Evolutionary conservation across 2,888 invertebrate genomes (phyloP).

Genomic region (Noctua janthe): DNA sequence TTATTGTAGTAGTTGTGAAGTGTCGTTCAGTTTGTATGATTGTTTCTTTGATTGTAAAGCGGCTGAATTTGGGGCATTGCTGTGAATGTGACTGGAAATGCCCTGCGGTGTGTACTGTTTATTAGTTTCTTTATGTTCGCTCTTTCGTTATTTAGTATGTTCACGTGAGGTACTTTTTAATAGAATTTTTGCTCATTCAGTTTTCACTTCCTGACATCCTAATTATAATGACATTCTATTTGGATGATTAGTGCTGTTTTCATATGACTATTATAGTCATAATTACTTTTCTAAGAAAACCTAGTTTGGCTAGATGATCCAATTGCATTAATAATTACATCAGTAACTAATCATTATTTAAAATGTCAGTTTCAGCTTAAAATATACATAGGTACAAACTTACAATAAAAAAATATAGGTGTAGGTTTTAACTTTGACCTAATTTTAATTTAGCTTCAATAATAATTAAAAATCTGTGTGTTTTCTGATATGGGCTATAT

Average conservation of each 20-base stretch:
- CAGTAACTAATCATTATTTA: conserved; percentile 16
- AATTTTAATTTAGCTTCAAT: conserved; percentile 19
- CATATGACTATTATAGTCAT: neutral
- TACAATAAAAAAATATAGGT: no score
- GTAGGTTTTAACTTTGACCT: neutral
- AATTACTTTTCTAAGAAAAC: neutral
- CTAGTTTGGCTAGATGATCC: conserved; percentile 23
- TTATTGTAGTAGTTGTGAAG: conserved; percentile 68
- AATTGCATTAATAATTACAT: conserved; percentile 36
- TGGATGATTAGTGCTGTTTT: neutral
- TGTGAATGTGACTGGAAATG: conserved; percentile 28
- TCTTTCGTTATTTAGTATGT: conserved; percentile 20
- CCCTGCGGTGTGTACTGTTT: conserved; percentile 10
- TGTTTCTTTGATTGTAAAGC: conserved; percentile 53
- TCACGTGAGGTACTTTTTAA: neutral
- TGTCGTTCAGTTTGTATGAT: conserved; percentile 63
- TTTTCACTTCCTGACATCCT: conserved; percentile 13
- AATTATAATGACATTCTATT: neutral
- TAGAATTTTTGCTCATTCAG: conserved; percentile 3
- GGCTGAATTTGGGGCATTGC: conserved; percentile 44
- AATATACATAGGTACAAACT: neutral
- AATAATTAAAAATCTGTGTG: neutral
- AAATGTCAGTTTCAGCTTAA: neutral
- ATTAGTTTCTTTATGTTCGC: conserved; percentile 22
- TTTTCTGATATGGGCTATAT: neutral